Conservation (phyloP, 2,888 invertebrate species). For the Zygaena filipendulae region DNA sequence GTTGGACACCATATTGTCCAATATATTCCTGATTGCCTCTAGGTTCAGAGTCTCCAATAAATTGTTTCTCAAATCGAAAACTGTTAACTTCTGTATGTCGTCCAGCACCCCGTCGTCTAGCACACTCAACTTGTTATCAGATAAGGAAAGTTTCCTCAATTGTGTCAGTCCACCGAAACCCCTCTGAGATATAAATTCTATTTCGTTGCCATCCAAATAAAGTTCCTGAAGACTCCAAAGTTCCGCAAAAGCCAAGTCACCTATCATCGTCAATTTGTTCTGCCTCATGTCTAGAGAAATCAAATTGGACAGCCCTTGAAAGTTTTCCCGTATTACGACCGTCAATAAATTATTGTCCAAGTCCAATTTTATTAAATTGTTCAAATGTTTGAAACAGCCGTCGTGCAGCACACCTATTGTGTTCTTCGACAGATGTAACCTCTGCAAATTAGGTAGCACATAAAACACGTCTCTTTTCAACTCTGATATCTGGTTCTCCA, state of each 20-base stretch:
- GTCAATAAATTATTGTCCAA: slow-evolving; percentile 80
- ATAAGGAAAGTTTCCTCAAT: slow-evolving; percentile 76
- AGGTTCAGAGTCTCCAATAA: slow-evolving; percentile 78
- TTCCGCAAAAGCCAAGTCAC: slow-evolving; percentile 84
- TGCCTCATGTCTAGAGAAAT: slow-evolving; percentile 78
- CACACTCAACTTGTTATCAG: slow-evolving; percentile 78
- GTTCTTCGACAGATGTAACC: slow-evolving; percentile 86
- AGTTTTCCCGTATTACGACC: slow-evolving; percentile 80
- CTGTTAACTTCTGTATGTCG: slow-evolving; percentile 76
- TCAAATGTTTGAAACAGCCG: slow-evolving; percentile 81
- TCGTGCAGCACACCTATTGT: slow-evolving; percentile 86
- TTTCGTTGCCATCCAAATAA: slow-evolving; percentile 76
- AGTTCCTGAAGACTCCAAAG: slow-evolving; percentile 79
- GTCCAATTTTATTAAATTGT: slow-evolving; percentile 81
- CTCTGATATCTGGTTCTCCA: slow-evolving; percentile 81
- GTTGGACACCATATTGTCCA: slow-evolving; percentile 76
- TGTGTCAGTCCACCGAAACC: slow-evolving; percentile 81
- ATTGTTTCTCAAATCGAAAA: slow-evolving; percentile 83
- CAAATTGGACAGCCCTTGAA: slow-evolving; percentile 79
- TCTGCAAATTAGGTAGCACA: slow-evolving; percentile 76
- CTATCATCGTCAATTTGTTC: slow-evolving; percentile 82
- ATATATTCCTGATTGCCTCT: slow-evolving; percentile 76
- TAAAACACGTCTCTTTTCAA: slow-evolving; percentile 80
- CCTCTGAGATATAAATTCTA: slow-evolving; percentile 79
- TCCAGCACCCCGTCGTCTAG: slow-evolving; percentile 78